Evolutionary conservation across 2,797 vertebrate species (phyloP), one percentile per base, ranked within the genome.

Genomic region (Acrocephalus scirpaceus): DNA sequence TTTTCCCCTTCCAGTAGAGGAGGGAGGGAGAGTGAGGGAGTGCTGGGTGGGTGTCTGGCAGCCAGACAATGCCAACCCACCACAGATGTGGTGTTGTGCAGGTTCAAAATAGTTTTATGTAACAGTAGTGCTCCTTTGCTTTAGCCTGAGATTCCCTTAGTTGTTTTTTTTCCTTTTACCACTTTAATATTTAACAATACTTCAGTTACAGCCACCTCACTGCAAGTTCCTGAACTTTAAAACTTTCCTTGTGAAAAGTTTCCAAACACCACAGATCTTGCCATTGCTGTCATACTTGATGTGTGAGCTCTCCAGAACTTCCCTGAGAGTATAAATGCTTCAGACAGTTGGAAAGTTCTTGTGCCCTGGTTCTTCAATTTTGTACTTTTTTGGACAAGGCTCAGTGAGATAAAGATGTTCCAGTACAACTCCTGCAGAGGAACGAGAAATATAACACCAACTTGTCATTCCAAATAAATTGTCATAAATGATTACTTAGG

Each of bases 331-430:
- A 86, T 61, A 87, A 72, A 79, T 65, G 22, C 40, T 74, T 47
- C 57, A 83, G 48, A 57, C 50, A 83, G 19, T 25, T 79, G 60
- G 70, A 70, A 94, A 80, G 34, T 11, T 30, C 32, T 79, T 38
- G 25, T 65, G 17, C 61, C 45, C 54, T 51, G 13, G 18, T 58
- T 88, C 50, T 88, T 90, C n/a, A 64, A 19, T 90, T 67, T 61
- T 91, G 12, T 79, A 16, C 18, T 17, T 76, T 84, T 92, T 71
- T 83, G 40, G 47, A 80, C 42, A 21, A 64, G 57, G 92, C 61
- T 92, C 48, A 91, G 83, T 69, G 50, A 89, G 82, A 91, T 90
- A 81, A 75, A 96, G 93, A 84, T 78, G 45, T 92, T 91, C 76
- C 76, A 64, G 48, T 12, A 51, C 11, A 19, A 86, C 45, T 62